These are phyloP conservation scores for Tricholauxania praeusta DNA, from an alignment of 2,888 invertebrate genomes.

Conservation along the genomic window DNA sequence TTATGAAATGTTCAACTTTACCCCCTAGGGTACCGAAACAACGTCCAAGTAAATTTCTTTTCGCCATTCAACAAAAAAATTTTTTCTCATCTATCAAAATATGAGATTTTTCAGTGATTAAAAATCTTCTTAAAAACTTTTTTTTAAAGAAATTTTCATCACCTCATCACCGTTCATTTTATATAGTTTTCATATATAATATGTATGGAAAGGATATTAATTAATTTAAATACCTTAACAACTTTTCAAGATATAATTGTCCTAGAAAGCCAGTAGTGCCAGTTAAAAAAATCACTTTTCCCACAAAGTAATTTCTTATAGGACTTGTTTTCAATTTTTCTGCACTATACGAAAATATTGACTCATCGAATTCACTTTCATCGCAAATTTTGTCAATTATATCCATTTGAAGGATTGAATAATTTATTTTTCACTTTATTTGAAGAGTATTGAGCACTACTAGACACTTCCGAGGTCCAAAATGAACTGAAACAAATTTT, in stretches of 20 bases:
- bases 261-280: conserved; percentile 54
- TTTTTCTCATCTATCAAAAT: no score
- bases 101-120: no score
- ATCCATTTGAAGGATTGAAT: not conserved
- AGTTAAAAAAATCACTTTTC: conserved; percentile 51
- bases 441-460: not conserved
- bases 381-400: conserved; percentile 18
- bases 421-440: no score
- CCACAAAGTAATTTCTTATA: conserved; percentile 49
- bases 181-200: no score
- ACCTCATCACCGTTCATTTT: no score
- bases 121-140: no score
- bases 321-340: conserved; percentile 39
- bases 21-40: no score
- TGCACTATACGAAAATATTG: not conserved
- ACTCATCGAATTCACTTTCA: not conserved
- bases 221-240: conserved; percentile 47
- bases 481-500: not conserved
- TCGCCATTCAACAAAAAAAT: no score
- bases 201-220: not conserved
- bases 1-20: no score
- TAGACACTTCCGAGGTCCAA: not conserved
- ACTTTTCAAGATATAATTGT: conserved; percentile 51
- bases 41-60: no score
- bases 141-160: no score